phyloP scores from a whole-genome alignment of 2,113 vertebrate species.

The Ctenomys sociabilis region DNA sequence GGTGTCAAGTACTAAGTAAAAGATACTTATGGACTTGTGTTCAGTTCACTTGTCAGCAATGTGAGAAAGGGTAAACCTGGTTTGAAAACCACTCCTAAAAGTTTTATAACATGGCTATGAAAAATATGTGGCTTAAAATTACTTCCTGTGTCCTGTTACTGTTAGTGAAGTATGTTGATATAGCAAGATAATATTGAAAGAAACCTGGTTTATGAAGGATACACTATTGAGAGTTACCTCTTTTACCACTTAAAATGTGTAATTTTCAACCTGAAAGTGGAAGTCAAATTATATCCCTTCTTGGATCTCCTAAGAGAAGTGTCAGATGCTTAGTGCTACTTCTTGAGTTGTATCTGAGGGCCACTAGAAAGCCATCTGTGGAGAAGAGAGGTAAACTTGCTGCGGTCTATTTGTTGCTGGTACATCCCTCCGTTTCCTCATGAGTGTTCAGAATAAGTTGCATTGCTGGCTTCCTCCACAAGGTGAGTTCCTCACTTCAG shows the following conservation, averaged over 20 bases:
- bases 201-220: not conserved
- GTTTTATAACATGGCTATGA: not conserved
- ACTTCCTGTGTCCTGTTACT: not conserved
- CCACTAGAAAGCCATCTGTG: not conserved
- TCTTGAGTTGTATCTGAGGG: not conserved
- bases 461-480: not conserved
- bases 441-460: not conserved
- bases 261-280: slow-evolving; percentile 26
- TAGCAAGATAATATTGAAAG: not conserved
- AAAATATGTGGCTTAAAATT: slow-evolving; percentile 20
- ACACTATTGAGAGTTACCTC: not conserved
- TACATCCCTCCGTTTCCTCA: not conserved
- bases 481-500: not conserved
- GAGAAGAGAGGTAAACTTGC: not conserved
- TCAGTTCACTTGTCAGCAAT: not conserved
- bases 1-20: not conserved
- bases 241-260: slow-evolving; percentile 9
- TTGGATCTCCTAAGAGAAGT: not conserved
- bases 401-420: not conserved
- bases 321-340: not conserved
- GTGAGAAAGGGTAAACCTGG: not conserved
- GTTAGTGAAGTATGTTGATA: not conserved
- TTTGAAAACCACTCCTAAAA: slow-evolving; percentile 24
- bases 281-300: not conserved
- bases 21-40: not conserved